A percentile compares a stretch with the other conserved stretches of the same genome.
These are phyloP conservation scores for Byasa hedistus DNA, from an alignment of 2,888 invertebrate genomes.

Conservation along the genomic window DNA sequence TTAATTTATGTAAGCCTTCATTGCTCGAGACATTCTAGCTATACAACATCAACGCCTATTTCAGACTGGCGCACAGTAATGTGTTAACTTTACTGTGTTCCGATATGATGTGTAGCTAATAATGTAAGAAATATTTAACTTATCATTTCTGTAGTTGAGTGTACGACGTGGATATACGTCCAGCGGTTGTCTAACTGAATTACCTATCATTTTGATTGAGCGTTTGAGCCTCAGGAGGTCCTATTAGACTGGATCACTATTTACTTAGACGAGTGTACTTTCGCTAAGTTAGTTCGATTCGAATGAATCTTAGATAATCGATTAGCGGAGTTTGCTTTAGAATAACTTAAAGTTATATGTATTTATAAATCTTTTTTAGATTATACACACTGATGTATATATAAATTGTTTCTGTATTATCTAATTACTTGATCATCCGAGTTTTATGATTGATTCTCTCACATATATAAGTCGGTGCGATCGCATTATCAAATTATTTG, in stretches of 20 bases:
- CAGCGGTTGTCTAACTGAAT: conserved; percentile 73
- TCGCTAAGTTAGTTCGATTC: conserved; percentile 27
- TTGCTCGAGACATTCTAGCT: too few relatives aligned
- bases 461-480: too few relatives aligned
- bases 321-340: conserved; percentile 6
- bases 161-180: conserved; percentile 61
- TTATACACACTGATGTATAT: background rate
- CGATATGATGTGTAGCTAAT: too few relatives aligned
- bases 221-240: conserved; percentile 66
- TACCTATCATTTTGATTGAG: conserved; percentile 78
- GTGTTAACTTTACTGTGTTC: too few relatives aligned
- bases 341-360: background rate
- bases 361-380: background rate
- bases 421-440: too few relatives aligned
- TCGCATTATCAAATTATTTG: too few relatives aligned
- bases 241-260: conserved; percentile 60
- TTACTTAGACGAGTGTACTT: conserved; percentile 45
- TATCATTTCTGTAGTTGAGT: conserved; percentile 41
- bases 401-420: too few relatives aligned
- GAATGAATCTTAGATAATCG: conserved; percentile 13
- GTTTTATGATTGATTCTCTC: too few relatives aligned
- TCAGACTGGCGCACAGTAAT: too few relatives aligned
- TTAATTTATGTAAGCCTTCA: too few relatives aligned
- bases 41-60: too few relatives aligned
- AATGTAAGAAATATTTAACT: background rate